Percentiles rank a stretch among this genome's conserved stretches.
Conservation (phyloP, 1,140 invertebrate species). For the Phymastichus coffea region DNA sequence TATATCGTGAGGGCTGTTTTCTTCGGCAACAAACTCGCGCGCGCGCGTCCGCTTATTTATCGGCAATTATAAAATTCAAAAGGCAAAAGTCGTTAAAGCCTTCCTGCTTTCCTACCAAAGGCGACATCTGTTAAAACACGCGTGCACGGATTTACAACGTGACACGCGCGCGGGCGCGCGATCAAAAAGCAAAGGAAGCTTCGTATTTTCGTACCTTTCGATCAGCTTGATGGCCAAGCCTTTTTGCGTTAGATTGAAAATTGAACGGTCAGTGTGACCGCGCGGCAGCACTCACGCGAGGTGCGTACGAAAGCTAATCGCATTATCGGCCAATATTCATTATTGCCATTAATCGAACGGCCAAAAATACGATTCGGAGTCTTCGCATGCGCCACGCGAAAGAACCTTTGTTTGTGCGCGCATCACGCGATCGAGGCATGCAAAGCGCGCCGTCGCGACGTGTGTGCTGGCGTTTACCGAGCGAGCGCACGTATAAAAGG, state of each 20-base stretch:
- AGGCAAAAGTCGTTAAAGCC: conserved; percentile 21
- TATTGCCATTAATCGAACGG: no score
- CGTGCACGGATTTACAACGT: no score
- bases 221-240: no score
- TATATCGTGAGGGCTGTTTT: background rate
- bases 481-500: background rate
- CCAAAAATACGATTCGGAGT: no score
- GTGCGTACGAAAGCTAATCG: no score
- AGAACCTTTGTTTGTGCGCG: background rate
- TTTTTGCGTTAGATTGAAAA: no score
- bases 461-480: background rate
- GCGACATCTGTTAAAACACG: conserved; percentile 14
- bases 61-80: conserved; percentile 29
- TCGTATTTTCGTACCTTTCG: no score
- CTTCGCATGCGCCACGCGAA: conserved; percentile 4
- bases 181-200: no score
- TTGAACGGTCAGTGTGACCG: no score
- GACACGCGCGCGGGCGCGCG: background rate
- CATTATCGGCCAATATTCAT: no score
- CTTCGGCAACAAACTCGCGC: background rate
- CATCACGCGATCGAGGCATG: conserved; percentile 20
- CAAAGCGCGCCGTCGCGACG: background rate
- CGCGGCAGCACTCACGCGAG: background rate
- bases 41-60: no score
- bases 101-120: background rate